phyloP scores from a whole-genome alignment of 2,113 vertebrate genomes.

The Menidia beryllina region DNA sequence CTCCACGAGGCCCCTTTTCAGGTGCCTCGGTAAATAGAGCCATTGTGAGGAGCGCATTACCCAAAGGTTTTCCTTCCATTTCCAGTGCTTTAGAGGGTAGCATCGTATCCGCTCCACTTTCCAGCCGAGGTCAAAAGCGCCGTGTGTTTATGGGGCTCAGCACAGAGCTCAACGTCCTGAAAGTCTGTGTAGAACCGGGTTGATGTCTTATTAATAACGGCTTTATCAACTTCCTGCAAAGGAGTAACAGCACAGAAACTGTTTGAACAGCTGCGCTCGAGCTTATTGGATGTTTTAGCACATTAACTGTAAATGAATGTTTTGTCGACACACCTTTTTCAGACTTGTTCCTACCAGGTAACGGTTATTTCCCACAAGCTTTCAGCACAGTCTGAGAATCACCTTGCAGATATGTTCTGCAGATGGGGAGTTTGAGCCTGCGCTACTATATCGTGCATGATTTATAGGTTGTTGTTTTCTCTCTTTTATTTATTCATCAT shows the following conservation, averaged over 20 bases:
- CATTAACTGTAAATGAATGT: slow-evolving; percentile 28
- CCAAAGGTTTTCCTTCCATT: slow-evolving; percentile 67
- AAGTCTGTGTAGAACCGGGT: slow-evolving; percentile 15
- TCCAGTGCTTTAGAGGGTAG: slow-evolving; percentile 48
- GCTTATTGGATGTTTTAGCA: slow-evolving; percentile 48
- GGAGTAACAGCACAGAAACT: slow-evolving; percentile 42
- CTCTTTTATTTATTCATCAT: background rate
- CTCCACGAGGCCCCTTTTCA: slow-evolving; percentile 58
- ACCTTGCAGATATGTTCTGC: slow-evolving; percentile 12
- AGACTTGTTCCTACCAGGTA: slow-evolving; percentile 31
- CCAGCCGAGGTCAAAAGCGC: slow-evolving; percentile 34
- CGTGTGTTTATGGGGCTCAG: slow-evolving; percentile 1
- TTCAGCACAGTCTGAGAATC: slow-evolving; percentile 17
- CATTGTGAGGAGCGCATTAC: slow-evolving; percentile 75
- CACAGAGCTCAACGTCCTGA: slow-evolving; percentile 3
- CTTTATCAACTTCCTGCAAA: slow-evolving; percentile 8
- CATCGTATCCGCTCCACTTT: slow-evolving; percentile 53
- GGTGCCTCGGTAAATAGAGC: slow-evolving; percentile 66
- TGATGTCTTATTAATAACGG: slow-evolving; percentile 19
- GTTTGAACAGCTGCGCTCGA: slow-evolving; percentile 41
- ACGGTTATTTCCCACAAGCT: slow-evolving; percentile 15
- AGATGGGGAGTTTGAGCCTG: background rate
- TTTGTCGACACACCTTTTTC: slow-evolving; percentile 19
- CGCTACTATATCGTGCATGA: background rate
- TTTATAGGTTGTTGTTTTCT: background rate